Conservation (phyloP, 2,113 vertebrate species). For the Catharus minimus region DNA sequence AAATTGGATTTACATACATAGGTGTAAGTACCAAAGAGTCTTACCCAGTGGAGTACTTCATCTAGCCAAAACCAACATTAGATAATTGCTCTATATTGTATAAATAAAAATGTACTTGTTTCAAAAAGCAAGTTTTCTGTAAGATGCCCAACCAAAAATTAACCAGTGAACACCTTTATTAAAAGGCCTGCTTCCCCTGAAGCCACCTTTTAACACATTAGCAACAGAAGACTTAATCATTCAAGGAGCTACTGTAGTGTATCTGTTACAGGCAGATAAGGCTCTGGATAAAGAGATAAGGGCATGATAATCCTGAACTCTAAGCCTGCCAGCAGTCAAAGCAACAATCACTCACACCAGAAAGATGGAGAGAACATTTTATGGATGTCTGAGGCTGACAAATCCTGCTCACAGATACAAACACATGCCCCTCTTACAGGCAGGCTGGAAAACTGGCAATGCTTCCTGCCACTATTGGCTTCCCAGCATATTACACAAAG, state of each 20-base stretch:
- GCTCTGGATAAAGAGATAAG: conserved; percentile 43
- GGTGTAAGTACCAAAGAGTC: not conserved
- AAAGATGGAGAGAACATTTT: not conserved
- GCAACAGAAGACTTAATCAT: not conserved
- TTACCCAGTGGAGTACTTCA: not conserved
- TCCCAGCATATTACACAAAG: not conserved
- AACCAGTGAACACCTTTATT: not conserved
- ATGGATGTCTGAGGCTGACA: not conserved
- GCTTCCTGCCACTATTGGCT: not conserved
- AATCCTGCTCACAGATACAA: not conserved
- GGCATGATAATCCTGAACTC: conserved; percentile 33
- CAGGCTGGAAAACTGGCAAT: conserved; percentile 9
- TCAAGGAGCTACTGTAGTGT: not conserved
- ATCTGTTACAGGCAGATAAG: conserved; percentile 11
- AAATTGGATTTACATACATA: not conserved
- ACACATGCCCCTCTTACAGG: not conserved
- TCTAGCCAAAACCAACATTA: not conserved
- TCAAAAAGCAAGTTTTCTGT: not conserved
- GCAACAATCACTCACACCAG: not conserved
- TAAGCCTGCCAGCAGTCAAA: conserved; percentile 39
- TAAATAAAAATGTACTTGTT: not conserved
- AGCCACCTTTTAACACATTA: not conserved
- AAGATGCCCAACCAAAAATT: not conserved
- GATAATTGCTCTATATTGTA: not conserved
- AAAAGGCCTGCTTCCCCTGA: not conserved